These are phyloP conservation scores for Crenichthys baileyi DNA, from an alignment of 2,797 vertebrate genomes.

Conservation along the genomic window DNA sequence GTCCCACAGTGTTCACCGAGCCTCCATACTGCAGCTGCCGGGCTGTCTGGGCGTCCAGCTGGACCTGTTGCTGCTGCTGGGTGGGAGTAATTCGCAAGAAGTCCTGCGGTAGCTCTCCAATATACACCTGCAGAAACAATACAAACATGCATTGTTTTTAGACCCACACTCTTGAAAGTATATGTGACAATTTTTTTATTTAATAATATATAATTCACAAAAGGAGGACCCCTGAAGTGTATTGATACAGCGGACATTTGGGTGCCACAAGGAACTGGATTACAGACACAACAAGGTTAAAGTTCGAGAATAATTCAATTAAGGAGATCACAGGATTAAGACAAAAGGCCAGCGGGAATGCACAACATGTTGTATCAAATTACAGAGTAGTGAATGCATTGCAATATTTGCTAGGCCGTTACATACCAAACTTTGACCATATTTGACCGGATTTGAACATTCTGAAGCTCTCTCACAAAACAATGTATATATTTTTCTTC, in stretches of 20 bases:
- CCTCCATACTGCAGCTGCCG: constrained; percentile 93
- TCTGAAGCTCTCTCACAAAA: no score
- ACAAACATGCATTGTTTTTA: not conserved
- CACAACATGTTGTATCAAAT: not conserved
- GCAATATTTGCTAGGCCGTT: no score
- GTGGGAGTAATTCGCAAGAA: constrained; percentile 95
- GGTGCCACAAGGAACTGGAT: not conserved
- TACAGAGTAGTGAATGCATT: no score
- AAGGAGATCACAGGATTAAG: not conserved
- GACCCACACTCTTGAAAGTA: not conserved
- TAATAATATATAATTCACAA: no score
- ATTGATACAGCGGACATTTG: no score
- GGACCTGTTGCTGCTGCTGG: constrained; percentile 94
- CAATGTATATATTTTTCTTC: no score
- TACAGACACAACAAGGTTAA: not conserved
- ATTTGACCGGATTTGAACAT: no score
- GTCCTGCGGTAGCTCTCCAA: constrained; percentile 95
- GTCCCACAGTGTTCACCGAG: constrained; percentile 85
- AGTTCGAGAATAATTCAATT: not conserved
- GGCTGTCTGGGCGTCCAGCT: constrained; percentile 93
- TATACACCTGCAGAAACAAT: constrained; percentile 83
- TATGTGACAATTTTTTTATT: not conserved
- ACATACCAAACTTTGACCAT: no score
- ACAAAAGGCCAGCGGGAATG: not conserved
- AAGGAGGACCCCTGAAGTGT: no score